Base-by-base conservation (phyloP, 2,888 invertebrate genomes). In the Lycia hirtaria region DNA sequence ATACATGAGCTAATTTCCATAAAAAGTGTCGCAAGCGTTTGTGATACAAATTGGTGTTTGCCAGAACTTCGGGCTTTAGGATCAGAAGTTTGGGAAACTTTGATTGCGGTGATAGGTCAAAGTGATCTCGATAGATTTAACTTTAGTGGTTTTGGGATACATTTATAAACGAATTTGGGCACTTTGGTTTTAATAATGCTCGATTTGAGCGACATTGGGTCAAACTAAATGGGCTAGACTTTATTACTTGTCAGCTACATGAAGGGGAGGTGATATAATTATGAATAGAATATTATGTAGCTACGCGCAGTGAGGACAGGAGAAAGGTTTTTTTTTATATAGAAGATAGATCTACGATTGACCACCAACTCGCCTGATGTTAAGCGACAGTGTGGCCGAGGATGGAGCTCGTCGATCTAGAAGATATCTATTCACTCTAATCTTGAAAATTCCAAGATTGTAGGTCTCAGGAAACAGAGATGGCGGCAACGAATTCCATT, bases 21-120 rank as follows among this genome's bases (percentile, higher is more conserved):
- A 35, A 35, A 35, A 45, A 45, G 14, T 10, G 15, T 15, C 6
- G 15, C n/a, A 24, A 24, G 32, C 24, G 10, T 15, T 24, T 47
- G 47, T 47, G 45, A 33, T 26, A 47, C 47, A 47, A 47, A 47
- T 47, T 47, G 33, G 22, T 47, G 35, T 47, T 47, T 47, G 35
- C 35, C n/a, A 26, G 15, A 24, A 47, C 24, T 47, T 47, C 17
- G 15, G 45, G 17, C n/a, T 33, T 45, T 45, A 45, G 45, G 45
- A 45, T 33, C 45, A 32, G 9, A 45, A 45, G 45, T 45, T 45
- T 20, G 24, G 24, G 44, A 44, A 44, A 47, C 47, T 47, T 47
- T 35, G 35, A 47, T 35, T 47, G 47, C 20, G 47, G 47, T 17
- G 35, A 47, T 47, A 47, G 47, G 47, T 35, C 47, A 47, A 35